These are phyloP conservation scores for Neodiprion pinetum DNA, from an alignment of 1,140 invertebrate species.

Conservation along the genomic window DNA sequence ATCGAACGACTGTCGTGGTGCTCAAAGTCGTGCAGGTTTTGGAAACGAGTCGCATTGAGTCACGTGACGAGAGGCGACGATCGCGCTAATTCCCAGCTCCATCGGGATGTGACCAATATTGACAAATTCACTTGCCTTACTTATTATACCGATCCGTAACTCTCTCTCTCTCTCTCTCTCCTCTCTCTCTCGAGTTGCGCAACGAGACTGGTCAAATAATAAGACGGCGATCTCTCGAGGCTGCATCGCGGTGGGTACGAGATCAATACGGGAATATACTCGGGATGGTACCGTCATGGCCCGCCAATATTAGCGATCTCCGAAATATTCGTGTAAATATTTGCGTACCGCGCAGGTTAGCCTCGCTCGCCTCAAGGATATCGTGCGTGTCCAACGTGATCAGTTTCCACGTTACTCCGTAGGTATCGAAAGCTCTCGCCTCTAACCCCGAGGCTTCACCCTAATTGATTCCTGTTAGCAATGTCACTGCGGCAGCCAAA, in stretches of 20 bases:
- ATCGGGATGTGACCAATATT: too few species aligned
- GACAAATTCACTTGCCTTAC: too few species aligned
- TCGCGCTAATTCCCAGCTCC: too few species aligned
- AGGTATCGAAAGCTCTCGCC: conserved; percentile 29
- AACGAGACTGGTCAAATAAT: too few species aligned
- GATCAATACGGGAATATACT: conserved; percentile 37
- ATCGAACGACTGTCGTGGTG: too few species aligned
- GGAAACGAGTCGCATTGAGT: too few species aligned
- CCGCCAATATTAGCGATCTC: conserved; percentile 44
- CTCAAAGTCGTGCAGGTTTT: too few species aligned
- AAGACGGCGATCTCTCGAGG: too few species aligned
- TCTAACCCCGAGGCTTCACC: conserved; percentile 33
- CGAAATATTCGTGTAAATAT: conserved; percentile 45
- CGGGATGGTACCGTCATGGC: background rate
- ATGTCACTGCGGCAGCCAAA: conserved; percentile 2
- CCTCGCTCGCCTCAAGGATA: conserved; percentile 35
- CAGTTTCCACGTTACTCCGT: conserved; percentile 30
- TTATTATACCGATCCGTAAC: background rate
- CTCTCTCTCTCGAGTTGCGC: background rate
- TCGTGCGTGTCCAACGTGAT: conserved; percentile 29
- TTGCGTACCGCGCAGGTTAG: conserved; percentile 29
- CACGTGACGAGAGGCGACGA: too few species aligned
- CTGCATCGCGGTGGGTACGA: conserved; percentile 11
- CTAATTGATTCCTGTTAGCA: conserved; percentile 39
- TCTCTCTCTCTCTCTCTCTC: conserved; percentile 22